These are phyloP conservation scores for Coregonus ussuriensis DNA, from an alignment of 2,797 vertebrate species.

Conservation along the genomic window DNA sequence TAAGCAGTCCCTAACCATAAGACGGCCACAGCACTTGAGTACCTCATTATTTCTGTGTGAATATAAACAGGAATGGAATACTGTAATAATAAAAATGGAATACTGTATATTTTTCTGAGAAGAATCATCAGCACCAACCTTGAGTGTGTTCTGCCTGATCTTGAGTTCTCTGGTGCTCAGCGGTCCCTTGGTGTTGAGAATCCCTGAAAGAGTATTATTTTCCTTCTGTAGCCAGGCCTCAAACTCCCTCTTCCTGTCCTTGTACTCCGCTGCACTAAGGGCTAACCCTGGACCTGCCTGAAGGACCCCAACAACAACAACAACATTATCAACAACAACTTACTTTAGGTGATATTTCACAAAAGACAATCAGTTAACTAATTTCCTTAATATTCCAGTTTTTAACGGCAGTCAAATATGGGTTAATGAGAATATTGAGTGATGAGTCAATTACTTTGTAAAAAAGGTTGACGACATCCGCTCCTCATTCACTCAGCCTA, in stretches of 20 bases:
- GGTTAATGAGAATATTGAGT: background rate
- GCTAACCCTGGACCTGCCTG: constrained; percentile 51
- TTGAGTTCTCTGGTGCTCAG: constrained; percentile 63
- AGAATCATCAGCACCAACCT: constrained; percentile 70
- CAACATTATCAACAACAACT: background rate
- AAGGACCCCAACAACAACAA: constrained; percentile 8
- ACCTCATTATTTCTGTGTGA: background rate
- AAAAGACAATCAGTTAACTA: background rate
- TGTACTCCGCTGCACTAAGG: constrained; percentile 24
- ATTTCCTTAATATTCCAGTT: background rate
- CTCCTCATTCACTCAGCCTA: no score
- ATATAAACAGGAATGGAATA: background rate
- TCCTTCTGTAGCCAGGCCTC: constrained; percentile 82
- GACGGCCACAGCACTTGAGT: background rate
- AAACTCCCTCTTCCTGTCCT: constrained; percentile 72
- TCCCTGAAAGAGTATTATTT: constrained; percentile 73
- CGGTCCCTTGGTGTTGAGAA: constrained; percentile 52
- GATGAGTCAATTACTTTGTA: no score
- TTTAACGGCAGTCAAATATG: background rate
- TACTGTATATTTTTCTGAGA: background rate
- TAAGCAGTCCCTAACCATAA: background rate
- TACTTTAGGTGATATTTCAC: no score
- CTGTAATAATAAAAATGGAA: background rate
- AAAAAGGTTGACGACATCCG: no score
- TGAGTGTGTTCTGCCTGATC: constrained; percentile 65